These are phyloP conservation scores for Rhinophrynus dorsalis DNA, from an alignment of 2,797 vertebrate genomes.

Conservation along the genomic window DNA sequence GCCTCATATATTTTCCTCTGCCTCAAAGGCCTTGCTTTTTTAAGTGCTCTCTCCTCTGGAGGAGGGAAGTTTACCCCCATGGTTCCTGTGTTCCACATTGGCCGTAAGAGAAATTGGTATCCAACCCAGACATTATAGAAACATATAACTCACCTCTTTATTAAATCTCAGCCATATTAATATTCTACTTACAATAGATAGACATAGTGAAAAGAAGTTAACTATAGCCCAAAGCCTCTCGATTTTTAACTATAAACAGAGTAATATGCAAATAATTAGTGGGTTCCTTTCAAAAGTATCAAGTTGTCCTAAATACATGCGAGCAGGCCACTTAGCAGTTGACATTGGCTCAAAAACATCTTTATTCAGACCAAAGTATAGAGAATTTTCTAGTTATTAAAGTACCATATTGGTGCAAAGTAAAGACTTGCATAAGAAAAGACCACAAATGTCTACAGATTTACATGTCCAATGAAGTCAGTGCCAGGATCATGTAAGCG, in stretches of 20 bases:
- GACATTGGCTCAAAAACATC: not conserved
- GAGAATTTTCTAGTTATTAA: not conserved
- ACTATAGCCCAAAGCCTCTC: too few species aligned
- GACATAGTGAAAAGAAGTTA: not conserved
- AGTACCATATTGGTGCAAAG: not conserved
- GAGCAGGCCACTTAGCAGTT: not conserved
- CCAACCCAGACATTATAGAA: too few species aligned
- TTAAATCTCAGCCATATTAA: too few species aligned
- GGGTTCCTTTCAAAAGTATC: not conserved
- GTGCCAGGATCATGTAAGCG: too few species aligned
- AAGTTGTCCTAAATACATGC: not conserved
- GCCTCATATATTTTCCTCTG: too few species aligned
- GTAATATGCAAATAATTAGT: not conserved
- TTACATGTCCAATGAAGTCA: not conserved
- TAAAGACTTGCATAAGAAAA: not conserved
- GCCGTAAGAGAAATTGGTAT: too few species aligned
- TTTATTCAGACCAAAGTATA: not conserved
- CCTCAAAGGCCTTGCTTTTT: too few species aligned
- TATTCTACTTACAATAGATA: not conserved
- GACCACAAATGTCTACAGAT: not conserved
- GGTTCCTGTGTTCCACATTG: too few species aligned
- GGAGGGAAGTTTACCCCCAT: too few species aligned
- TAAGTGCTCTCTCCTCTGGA: too few species aligned
- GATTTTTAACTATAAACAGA: too few species aligned
- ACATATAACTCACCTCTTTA: too few species aligned